Evolutionary conservation across 2,888 invertebrate species (phyloP).

Genomic region (Caenorhabditis sp.): DNA sequence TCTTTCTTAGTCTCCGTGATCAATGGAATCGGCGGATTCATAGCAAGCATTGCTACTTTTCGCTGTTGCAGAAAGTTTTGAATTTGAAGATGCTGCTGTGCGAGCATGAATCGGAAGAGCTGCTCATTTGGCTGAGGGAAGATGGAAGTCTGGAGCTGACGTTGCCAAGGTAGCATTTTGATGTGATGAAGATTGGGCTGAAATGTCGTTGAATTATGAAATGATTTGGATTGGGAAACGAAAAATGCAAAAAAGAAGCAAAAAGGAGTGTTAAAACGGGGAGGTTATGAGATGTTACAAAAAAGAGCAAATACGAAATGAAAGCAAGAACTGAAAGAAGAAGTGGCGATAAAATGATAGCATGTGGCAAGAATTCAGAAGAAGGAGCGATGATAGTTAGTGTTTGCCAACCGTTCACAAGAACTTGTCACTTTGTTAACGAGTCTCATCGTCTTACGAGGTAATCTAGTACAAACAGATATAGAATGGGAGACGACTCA

Average conservation of each 20-base stretch:
- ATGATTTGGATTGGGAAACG: not conserved
- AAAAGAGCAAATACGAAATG: slow-evolving; percentile 36
- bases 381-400: slow-evolving; percentile 54
- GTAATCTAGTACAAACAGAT: slow-evolving; percentile 56
- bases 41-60: slow-evolving; percentile 30
- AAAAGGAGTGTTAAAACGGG: not conserved
- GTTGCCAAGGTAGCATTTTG: slow-evolving; percentile 61
- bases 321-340: slow-evolving; percentile 5
- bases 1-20: slow-evolving; percentile 51
- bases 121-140: slow-evolving; percentile 62
- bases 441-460: slow-evolving; percentile 55
- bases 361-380: slow-evolving; percentile 31
- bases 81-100: slow-evolving; percentile 49
- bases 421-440: slow-evolving; percentile 62
- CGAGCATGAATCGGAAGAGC: slow-evolving; percentile 41
- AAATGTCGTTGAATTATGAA: not conserved
- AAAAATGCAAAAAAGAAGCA: slow-evolving; percentile 6
- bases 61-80: slow-evolving; percentile 52
- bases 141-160: slow-evolving; percentile 50
- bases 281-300: slow-evolving; percentile 14
- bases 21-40: slow-evolving; percentile 26
- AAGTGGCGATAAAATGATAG: slow-evolving; percentile 18
- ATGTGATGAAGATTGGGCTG: slow-evolving; percentile 15
- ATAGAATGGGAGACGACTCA: not conserved
- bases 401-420: slow-evolving; percentile 54